Evolutionary conservation across 2,888 invertebrate species (phyloP).

Genomic region (Leptinotarsa peninsularis): DNA sequence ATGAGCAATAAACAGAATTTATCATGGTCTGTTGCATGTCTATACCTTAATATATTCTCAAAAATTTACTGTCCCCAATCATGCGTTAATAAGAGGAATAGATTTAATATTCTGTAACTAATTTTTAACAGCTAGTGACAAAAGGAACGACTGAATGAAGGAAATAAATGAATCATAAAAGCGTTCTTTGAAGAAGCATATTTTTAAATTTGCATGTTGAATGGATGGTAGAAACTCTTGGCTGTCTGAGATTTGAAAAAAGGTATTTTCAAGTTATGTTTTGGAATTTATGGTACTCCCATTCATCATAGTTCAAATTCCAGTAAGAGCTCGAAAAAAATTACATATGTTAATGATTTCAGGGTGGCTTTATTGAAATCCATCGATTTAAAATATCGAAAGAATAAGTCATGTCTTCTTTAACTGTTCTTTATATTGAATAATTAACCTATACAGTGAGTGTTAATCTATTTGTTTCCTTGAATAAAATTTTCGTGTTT

Average conservation of each 20-base stretch:
- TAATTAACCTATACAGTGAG: no score
- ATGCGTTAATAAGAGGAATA: slow-evolving; percentile 54
- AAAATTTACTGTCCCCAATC: slow-evolving; percentile 52
- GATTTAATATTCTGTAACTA: slow-evolving; percentile 55
- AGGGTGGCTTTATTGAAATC: no score
- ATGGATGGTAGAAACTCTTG: slow-evolving; percentile 6
- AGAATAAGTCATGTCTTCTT: no score
- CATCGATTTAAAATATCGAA: no score
- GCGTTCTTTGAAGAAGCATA: slow-evolving; percentile 31
- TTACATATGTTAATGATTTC: not conserved
- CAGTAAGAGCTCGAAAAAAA: not conserved
- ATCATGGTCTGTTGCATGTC: slow-evolving; percentile 53
- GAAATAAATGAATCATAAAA: slow-evolving; percentile 39
- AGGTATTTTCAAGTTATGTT: not conserved
- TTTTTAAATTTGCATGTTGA: slow-evolving; percentile 21
- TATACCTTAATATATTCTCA: slow-evolving; percentile 54
- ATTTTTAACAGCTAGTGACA: slow-evolving; percentile 47
- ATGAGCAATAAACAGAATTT: slow-evolving; percentile 53
- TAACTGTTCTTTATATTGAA: no score
- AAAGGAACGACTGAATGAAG: slow-evolving; percentile 35
- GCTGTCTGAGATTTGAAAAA: slow-evolving; percentile 7
- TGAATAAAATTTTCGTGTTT: no score
- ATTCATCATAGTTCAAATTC: not conserved
- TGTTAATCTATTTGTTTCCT: no score
- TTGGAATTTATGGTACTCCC: not conserved